Conservation (phyloP, 2,113 vertebrate genomes). For the Myodes glareolus region DNA sequence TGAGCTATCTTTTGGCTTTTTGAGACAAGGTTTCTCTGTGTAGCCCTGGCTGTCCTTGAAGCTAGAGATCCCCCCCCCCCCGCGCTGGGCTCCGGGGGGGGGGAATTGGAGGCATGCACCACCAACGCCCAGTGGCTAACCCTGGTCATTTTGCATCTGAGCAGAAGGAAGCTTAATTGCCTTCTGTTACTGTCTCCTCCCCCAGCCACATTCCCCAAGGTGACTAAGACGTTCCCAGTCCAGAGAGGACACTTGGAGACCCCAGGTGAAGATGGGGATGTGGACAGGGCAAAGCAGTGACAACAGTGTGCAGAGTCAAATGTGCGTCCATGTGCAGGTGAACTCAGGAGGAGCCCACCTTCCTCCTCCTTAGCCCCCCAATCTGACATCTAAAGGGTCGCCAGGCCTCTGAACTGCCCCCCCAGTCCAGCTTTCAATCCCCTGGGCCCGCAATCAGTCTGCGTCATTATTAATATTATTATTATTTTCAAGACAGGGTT, state of each 20-base stretch:
- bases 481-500: not conserved
- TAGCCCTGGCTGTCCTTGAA: not conserved
- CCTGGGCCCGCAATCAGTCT: not conserved
- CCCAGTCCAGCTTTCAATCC: not conserved
- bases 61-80: not conserved
- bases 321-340: too few species aligned
- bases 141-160: not conserved
- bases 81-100: not conserved
- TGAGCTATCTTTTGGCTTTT: not conserved
- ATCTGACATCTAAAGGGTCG: not conserved
- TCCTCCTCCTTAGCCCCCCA: not conserved
- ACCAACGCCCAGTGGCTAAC: not conserved
- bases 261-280: not conserved
- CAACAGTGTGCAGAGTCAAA: not conserved
- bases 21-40: not conserved
- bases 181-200: not conserved
- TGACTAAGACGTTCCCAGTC: not conserved
- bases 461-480: not conserved
- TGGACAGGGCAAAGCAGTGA: not conserved
- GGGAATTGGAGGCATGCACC: not conserved
- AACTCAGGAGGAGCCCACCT: not conserved
- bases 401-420: not conserved
- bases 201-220: not conserved
- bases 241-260: not conserved
- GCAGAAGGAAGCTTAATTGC: not conserved